Conservation (phyloP, 2,797 vertebrate genomes). For the Sebastes ruberrimus region DNA sequence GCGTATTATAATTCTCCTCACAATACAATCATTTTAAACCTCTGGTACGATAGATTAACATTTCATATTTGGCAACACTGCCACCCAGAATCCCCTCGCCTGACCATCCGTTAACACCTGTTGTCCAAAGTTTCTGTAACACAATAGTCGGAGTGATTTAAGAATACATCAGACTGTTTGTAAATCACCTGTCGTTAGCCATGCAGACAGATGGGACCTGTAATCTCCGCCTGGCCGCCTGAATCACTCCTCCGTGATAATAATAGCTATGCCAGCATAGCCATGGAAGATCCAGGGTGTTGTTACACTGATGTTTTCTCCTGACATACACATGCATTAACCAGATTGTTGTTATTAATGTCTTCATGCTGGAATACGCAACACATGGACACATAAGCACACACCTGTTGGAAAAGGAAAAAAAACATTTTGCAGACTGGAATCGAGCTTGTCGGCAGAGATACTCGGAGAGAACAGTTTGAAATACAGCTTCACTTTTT, state of each 20-base stretch:
- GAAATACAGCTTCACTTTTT: conserved; percentile 24
- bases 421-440: conserved; percentile 13
- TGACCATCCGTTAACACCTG: background rate
- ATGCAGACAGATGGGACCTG: conserved; percentile 29
- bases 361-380: conserved; percentile 11
- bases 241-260: conserved; percentile 43
- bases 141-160: background rate
- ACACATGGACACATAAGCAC: background rate
- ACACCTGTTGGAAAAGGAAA: background rate
- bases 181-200: background rate
- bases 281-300: conserved; percentile 14
- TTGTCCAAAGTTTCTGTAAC: background rate
- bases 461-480: conserved; percentile 1
- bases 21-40: background rate
- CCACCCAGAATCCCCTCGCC: background rate
- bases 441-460: conserved; percentile 39
- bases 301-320: background rate
- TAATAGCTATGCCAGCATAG: conserved; percentile 14
- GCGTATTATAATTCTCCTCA: rapidly evolving
- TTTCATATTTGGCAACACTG: background rate
- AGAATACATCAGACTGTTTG: conserved; percentile 8
- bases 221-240: conserved; percentile 34
- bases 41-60: background rate
- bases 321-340: background rate
- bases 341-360: background rate